phyloP scores from a whole-genome alignment of 2,888 invertebrate species.

The Luffia ferchaultella region DNA sequence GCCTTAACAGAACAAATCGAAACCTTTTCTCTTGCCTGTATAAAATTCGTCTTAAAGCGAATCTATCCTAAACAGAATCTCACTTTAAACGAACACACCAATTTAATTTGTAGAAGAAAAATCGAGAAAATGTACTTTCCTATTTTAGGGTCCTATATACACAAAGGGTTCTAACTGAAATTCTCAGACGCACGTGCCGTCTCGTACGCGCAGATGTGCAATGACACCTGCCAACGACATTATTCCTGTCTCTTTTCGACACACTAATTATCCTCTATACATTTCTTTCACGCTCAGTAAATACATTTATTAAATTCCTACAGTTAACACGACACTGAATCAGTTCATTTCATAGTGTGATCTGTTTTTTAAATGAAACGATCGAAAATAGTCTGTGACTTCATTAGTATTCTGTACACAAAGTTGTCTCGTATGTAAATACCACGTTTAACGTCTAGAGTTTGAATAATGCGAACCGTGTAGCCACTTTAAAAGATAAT shows the following conservation, averaged over 20 bases:
- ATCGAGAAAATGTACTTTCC: too few relatives aligned
- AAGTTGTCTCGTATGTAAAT: too few relatives aligned
- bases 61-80: too few relatives aligned
- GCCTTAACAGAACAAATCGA: too few relatives aligned
- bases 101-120: too few relatives aligned
- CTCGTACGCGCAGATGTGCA: conserved; percentile 56
- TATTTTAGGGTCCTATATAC: neutral
- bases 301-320: neutral
- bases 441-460: too few relatives aligned
- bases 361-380: conserved; percentile 50
- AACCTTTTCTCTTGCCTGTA: too few relatives aligned
- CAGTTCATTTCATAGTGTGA: conserved; percentile 44
- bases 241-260: neutral
- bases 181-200: conserved; percentile 47
- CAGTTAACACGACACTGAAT: neutral
- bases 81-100: too few relatives aligned
- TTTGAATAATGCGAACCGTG: too few relatives aligned
- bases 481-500: too few relatives aligned
- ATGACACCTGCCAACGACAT: conserved; percentile 45
- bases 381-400: conserved; percentile 43
- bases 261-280: neutral
- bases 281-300: neutral
- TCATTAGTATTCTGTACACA: conserved; percentile 48
- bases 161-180: neutral
- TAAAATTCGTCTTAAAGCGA: too few relatives aligned